Evolutionary conservation across 2,888 invertebrate genomes (phyloP).

Genomic region (Agrochola lychnidis): DNA sequence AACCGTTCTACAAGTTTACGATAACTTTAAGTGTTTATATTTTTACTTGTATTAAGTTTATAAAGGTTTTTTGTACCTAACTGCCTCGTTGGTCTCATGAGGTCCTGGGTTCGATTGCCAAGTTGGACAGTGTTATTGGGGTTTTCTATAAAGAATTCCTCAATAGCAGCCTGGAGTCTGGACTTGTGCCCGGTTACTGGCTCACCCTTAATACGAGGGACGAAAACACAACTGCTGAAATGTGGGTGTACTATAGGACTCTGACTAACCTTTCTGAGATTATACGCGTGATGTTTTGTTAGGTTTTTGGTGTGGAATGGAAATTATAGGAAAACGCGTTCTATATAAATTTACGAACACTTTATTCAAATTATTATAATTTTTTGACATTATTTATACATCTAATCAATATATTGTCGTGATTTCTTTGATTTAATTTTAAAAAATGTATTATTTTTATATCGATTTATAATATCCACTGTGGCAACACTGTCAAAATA

Average conservation of each 20-base stretch:
- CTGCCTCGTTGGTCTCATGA: neutral
- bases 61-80: neutral
- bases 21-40: slow-evolving; percentile 47
- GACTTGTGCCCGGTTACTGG: neutral
- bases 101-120: neutral
- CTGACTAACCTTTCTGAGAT: neutral
- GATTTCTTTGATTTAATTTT: too few relatives aligned
- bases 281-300: neutral
- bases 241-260: neutral
- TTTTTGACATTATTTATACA: too few relatives aligned
- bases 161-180: neutral
- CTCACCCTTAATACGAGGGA: neutral
- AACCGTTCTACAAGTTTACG: slow-evolving; percentile 52
- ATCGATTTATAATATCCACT: too few relatives aligned
- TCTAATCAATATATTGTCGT: too few relatives aligned
- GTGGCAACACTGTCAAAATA: too few relatives aligned
- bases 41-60: slow-evolving; percentile 16
- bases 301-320: neutral
- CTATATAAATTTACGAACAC: too few relatives aligned
- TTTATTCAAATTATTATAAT: too few relatives aligned
- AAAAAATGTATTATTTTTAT: too few relatives aligned
- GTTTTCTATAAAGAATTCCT: neutral
- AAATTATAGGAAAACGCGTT: too few relatives aligned
- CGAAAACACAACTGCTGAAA: neutral
- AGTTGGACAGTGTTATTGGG: neutral